Evolutionary conservation across 2,888 invertebrate genomes (phyloP), one percentile per base, ranked within the genome.

Genomic region (Aromia moschata): DNA sequence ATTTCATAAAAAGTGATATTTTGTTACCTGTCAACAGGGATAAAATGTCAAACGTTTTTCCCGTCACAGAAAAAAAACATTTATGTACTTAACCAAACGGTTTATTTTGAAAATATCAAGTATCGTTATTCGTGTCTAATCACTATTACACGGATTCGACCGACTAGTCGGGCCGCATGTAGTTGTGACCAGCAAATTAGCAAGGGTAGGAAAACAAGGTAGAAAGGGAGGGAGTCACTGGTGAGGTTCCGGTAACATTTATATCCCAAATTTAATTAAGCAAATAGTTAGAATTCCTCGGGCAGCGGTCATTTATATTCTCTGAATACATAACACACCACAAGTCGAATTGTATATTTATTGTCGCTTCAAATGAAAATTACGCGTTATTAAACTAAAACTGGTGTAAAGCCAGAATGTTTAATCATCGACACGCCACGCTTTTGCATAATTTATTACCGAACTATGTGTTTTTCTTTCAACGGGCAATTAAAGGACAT

Each of bases 231-330:
- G 36, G 15, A 45, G 38, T 38, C 18, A 36, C 67, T 57, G 64
- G 56, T 59, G 67, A 70, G 70, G 67, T 74, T 74, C 70, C 68
- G 70, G 68, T 72, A 73, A 71, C 74, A 71, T 74, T 72, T 73
- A 75, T 74, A 75, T 68, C 74, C 71, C 69, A 73, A 75, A 75
- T 75, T 75, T 75, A 75, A 75, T 75, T 75, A 75, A 74, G 74
- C 74, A 72, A 75, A 75, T 75, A 71, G 72, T 73, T 74, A 72
- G 70, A 72, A 75, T 75, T 74, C 74, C 74, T 74, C 70, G 73
- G 74, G 71, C 74, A 73, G 64, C 72, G 74, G 74, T 74, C 74
- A 75, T 75, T 75, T 74, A 74, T 75, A 75, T 74, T 72, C 70
- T 67, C 68, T 73, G 72, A 74, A 73, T 74, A 70, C 73, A 71